These are phyloP conservation scores for Brienomyrus brachyistius DNA, from an alignment of 2,113 vertebrate genomes.

Conservation along the genomic window DNA sequence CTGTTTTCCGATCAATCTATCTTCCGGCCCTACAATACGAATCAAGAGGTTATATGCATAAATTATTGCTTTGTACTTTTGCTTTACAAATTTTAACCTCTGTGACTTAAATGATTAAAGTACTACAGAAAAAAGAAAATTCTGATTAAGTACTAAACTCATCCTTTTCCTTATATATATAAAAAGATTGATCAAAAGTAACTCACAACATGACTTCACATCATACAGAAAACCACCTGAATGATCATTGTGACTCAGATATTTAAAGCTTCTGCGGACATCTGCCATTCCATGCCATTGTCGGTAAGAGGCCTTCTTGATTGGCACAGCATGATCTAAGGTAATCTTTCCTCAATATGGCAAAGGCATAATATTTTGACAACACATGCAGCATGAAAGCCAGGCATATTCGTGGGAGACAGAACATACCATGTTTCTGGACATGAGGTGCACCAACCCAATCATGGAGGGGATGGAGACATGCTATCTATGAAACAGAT, in stretches of 20 bases:
- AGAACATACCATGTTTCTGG: background rate
- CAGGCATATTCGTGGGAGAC: background rate
- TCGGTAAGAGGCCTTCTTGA: background rate
- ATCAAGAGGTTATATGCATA: background rate
- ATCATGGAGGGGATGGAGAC: background rate
- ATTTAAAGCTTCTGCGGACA: background rate
- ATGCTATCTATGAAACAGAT: background rate
- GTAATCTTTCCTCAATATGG: constrained; percentile 7
- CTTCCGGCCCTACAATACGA: background rate
- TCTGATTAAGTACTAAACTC: background rate
- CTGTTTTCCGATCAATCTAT: background rate
- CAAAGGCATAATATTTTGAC: background rate
- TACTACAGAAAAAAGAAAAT: background rate
- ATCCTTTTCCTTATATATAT: background rate
- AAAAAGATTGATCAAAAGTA: background rate
- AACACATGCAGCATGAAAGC: background rate
- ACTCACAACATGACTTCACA: background rate
- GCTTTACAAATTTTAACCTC: background rate
- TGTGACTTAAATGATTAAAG: background rate
- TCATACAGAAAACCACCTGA: background rate
- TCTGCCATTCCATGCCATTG: background rate
- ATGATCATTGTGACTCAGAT: background rate
- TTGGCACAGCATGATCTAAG: background rate
- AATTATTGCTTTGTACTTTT: background rate
- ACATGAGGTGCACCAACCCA: background rate